Conservation (phyloP, 2,888 invertebrate species). For the Hipparchia sbordonii region DNA sequence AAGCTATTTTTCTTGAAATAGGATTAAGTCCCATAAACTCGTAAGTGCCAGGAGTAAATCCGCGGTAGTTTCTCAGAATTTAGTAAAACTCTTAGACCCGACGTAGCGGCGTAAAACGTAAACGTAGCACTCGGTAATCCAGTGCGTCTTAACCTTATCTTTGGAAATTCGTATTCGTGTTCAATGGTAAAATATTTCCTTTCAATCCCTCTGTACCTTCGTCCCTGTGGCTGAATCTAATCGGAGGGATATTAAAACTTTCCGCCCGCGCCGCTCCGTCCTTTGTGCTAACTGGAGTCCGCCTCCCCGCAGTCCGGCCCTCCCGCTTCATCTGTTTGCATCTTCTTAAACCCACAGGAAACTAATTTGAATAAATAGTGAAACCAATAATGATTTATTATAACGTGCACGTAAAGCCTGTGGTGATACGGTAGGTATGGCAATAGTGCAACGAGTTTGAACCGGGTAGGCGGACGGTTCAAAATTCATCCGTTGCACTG, state of each 20-base stretch:
- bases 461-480: too few relatives aligned
- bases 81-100: slow-evolving; percentile 33
- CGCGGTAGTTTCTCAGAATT: slow-evolving; percentile 46
- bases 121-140: slow-evolving; percentile 42
- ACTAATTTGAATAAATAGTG: slow-evolving; percentile 43
- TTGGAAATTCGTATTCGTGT: slow-evolving; percentile 67
- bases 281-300: slow-evolving; percentile 61
- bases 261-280: slow-evolving; percentile 63
- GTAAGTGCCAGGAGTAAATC: slow-evolving; percentile 37
- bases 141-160: slow-evolving; percentile 61
- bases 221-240: slow-evolving; percentile 74
- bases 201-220: slow-evolving; percentile 60
- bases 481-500: too few relatives aligned
- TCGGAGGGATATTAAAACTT: slow-evolving; percentile 82
- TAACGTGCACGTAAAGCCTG: background rate
- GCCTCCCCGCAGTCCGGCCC: slow-evolving; percentile 47
- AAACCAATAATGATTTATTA: slow-evolving; percentile 25
- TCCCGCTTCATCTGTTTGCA: slow-evolving; percentile 53
- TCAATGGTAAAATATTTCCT: slow-evolving; percentile 67
- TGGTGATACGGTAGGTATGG: too few relatives aligned
- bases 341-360: slow-evolving; percentile 51
- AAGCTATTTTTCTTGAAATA: slow-evolving; percentile 27
- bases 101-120: slow-evolving; percentile 37
- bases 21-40: slow-evolving; percentile 36
- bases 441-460: too few relatives aligned